phyloP scores from a whole-genome alignment of 2,113 vertebrate species.

The Micronycteris hirsuta region DNA sequence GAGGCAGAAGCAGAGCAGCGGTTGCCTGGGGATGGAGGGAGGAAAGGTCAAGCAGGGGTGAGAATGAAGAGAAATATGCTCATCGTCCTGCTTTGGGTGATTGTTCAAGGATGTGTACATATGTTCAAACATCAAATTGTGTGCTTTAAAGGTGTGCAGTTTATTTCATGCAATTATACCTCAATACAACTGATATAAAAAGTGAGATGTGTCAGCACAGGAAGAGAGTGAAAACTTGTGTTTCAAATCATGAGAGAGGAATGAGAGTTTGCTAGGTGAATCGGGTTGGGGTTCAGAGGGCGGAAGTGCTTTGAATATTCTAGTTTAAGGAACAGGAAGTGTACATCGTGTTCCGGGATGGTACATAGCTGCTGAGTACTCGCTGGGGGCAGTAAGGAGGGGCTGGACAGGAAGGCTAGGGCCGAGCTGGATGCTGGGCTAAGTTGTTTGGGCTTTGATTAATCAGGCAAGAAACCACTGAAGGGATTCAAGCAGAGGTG shows the following conservation, averaged over 20 bases:
- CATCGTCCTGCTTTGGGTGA: not conserved
- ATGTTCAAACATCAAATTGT: too few relatives aligned
- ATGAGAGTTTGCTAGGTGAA: not conserved
- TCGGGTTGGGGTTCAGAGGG: too few relatives aligned
- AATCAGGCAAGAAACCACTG: not conserved
- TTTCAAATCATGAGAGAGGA: not conserved
- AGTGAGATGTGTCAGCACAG: not conserved
- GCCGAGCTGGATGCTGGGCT: not conserved
- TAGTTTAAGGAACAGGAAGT: not conserved
- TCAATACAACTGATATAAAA: not conserved
- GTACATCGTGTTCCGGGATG: not conserved
- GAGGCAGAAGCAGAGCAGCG: not conserved
- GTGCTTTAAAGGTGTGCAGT: not conserved
- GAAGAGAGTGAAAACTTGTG: not conserved
- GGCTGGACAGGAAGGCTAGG: too few relatives aligned
- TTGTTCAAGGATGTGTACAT: not conserved
- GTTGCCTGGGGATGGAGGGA: not conserved
- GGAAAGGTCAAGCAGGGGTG: too few relatives aligned
- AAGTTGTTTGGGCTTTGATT: not conserved
- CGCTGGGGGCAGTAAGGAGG: not conserved
- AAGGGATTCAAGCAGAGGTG: not conserved
- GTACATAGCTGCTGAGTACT: not conserved
- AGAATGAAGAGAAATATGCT: not conserved
- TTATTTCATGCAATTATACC: not conserved
- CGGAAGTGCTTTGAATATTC: not conserved